A percentile compares a stretch with the other conserved stretches of the same genome.
These are phyloP conservation scores for Corythornis leucogaster DNA, from an alignment of 2,797 vertebrate genomes.

Conservation along the genomic window DNA sequence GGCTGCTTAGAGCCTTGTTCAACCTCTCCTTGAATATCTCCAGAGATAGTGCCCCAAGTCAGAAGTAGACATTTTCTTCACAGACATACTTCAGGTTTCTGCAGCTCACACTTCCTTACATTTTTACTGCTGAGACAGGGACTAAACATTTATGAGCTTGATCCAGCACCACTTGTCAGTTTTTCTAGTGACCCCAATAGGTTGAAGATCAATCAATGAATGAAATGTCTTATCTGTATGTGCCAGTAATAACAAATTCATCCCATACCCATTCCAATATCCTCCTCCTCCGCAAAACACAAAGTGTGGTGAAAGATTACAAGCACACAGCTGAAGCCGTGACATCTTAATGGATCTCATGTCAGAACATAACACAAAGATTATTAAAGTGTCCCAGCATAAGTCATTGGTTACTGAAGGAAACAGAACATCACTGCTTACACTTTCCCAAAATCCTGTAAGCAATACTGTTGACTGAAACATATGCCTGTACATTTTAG, in stretches of 20 bases:
- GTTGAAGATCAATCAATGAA: neutral
- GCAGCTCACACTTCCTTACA: neutral
- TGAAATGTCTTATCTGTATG: neutral
- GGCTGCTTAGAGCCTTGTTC: too few species aligned
- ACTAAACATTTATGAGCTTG: neutral
- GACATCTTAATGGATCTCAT: slow-evolving; percentile 1
- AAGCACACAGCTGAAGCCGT: neutral
- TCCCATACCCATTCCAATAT: neutral
- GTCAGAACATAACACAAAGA: slow-evolving; percentile 3
- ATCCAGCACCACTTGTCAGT: neutral
- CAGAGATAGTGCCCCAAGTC: too few species aligned
- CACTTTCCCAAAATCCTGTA: neutral
- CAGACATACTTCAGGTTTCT: neutral
- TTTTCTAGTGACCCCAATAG: slow-evolving; percentile 1
- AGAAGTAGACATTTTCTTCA: neutral
- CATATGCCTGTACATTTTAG: neutral
- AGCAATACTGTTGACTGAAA: neutral
- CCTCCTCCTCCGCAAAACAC: neutral
- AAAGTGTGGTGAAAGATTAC: neutral
- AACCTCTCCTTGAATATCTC: too few species aligned
- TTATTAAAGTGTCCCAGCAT: neutral
- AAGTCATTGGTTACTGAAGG: neutral
- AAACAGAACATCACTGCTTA: neutral
- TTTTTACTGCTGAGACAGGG: neutral
- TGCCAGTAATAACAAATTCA: neutral